Evolutionary conservation across 1,140 invertebrate genomes (phyloP).

Genomic region (Trichomalopsis sarcophagae): DNA sequence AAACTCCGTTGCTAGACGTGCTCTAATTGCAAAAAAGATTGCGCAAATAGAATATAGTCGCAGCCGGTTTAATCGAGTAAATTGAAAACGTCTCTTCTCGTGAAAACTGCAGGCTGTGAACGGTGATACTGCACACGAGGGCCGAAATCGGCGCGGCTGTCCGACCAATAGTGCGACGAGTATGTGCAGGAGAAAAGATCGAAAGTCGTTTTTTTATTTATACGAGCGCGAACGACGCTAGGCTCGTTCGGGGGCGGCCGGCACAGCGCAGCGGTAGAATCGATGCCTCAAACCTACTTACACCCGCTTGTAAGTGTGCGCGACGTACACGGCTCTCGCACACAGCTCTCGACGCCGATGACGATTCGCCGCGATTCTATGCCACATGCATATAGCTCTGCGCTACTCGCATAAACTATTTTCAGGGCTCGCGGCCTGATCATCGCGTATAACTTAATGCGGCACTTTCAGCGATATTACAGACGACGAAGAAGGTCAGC

Average conservation of each 20-base stretch:
- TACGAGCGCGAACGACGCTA: conserved; percentile 14
- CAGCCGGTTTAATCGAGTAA: neutral
- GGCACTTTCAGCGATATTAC: conserved; percentile 23
- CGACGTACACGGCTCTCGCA: too few species aligned
- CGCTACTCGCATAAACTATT: conserved; percentile 17
- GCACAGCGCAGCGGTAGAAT: neutral
- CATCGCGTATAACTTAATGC: conserved; percentile 14
- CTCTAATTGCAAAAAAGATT: neutral
- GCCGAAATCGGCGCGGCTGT: too few species aligned
- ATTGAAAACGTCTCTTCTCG: neutral
- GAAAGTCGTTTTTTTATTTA: conserved; percentile 38
- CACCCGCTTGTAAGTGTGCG: neutral
- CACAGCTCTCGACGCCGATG: neutral
- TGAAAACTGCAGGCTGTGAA: neutral
- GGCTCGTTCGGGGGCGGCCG: neutral
- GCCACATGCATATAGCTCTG: conserved; percentile 1
- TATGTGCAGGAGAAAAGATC: neutral
- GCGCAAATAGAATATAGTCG: neutral
- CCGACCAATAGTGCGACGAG: too few species aligned
- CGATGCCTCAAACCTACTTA: conserved; percentile 42
- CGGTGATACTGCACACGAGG: neutral
- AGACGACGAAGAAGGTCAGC: conserved; percentile 14
- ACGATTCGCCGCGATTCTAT: neutral
- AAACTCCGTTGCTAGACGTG: neutral
- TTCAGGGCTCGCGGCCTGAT: conserved; percentile 10